These are phyloP conservation scores for Callinectes sapidus DNA, from an alignment of 2,888 invertebrate genomes.

Conservation along the genomic window DNA sequence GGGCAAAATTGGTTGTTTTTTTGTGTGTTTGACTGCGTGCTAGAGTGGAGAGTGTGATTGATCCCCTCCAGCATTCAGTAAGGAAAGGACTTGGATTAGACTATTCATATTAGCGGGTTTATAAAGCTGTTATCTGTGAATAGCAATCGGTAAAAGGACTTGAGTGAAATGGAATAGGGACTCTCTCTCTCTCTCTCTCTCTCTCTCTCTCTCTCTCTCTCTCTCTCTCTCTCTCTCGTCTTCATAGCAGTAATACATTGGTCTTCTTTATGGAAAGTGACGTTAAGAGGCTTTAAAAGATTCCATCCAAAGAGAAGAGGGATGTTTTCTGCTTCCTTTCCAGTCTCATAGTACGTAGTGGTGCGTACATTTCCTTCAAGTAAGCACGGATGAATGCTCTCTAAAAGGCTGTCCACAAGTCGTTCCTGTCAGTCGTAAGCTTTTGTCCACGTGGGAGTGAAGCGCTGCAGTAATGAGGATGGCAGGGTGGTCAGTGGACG, in stretches of 20 bases:
- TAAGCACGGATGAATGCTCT: background rate
- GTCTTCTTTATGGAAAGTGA: background rate
- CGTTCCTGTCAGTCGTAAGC: background rate
- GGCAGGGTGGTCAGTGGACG: background rate
- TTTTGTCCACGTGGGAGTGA: background rate
- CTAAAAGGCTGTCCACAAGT: background rate
- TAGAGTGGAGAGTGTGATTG: background rate
- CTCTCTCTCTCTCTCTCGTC: too few species aligned
- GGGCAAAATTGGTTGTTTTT: background rate
- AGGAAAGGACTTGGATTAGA: too few species aligned
- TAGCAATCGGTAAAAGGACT: too few species aligned
- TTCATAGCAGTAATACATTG: background rate
- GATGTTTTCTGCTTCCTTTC: background rate
- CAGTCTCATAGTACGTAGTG: background rate
- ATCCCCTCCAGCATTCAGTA: background rate
- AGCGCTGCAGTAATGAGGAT: background rate
- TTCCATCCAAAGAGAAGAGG: background rate
- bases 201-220: too few species aligned
- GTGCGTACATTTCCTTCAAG: background rate
- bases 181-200: too few species aligned
- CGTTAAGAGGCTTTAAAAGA: background rate
- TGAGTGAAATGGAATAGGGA: too few species aligned
- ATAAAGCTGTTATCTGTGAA: too few species aligned
- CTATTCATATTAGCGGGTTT: too few species aligned
- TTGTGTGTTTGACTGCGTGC: background rate